Base-by-base conservation (phyloP, 1,140 invertebrate genomes). In the Drosophila orena region DNA sequence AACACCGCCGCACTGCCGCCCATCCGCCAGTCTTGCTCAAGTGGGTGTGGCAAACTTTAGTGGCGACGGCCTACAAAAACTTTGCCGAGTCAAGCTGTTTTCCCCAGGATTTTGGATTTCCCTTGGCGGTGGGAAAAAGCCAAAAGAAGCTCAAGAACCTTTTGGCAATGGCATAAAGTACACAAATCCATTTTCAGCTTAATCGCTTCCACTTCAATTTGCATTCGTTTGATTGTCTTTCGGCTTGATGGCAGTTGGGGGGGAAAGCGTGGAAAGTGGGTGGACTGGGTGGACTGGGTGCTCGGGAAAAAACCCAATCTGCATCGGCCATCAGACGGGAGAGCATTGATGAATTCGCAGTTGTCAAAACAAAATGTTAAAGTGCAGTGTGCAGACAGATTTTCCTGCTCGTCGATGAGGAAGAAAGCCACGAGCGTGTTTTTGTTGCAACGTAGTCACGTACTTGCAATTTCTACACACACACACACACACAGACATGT, bases 151-250 rank as follows among this genome's bases (percentile, higher is more conserved):
- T 62, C 37, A 61, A 60, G 64, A 69, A 77, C 73, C 74, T 76
- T 77, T 76, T 76, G 73, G 62, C 75, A 77, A 77, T 77, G 75
- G 64, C 75, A 77, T 77, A 77, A 77, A 77, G 75, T 77, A 77
- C 75, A 77, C 75, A 77, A 77, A 77, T 77, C 75, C 75, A 77
- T 77, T 77, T 77, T 77, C 75, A 77, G 75, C 75, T 77, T 77
- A 77, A 77, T 77, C 75, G 73, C 75, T 77, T 77, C 75, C 77
- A 77, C 75, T 77, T 77, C 75, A 77, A 77, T 77, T 77, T 77
- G 75, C 75, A 77, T 77, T 77, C 75, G 75, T 77, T 77, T 77
- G 75, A 77, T 77, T 77, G 75, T 77, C 75, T 77, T 77, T 70
- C 75, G 52, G 14, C 30, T 22, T 30, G 50, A 56, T 11, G 24